Evolutionary conservation across 2,113 vertebrate genomes (phyloP).

Genomic region (Porphyrio hochstetteri): DNA sequence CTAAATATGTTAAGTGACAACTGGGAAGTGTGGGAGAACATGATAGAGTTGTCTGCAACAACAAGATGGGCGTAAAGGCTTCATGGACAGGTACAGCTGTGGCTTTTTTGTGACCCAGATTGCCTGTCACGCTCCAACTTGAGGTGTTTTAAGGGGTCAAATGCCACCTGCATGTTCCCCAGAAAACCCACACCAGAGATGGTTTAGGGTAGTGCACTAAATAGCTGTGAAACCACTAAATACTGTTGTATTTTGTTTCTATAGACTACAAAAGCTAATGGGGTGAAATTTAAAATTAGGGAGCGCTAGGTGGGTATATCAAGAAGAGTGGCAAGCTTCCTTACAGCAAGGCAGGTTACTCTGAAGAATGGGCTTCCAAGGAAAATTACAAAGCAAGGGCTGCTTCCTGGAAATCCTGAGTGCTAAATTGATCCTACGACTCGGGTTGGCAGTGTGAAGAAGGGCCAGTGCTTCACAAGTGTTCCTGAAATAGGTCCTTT

Average conservation of each 20-base stretch:
- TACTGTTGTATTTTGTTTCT: not conserved
- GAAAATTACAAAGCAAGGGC: not conserved
- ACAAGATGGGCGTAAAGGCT: not conserved
- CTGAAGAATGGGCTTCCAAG: not conserved
- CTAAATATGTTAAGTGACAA: constrained; percentile 58
- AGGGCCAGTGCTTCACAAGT: not conserved
- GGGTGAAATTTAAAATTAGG: not conserved
- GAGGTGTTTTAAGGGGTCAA: not conserved
- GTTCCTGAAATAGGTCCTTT: not conserved
- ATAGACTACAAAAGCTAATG: not conserved
- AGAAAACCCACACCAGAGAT: not conserved
- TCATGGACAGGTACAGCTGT: not conserved
- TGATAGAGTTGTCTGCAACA: not conserved
- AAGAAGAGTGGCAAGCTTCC: not conserved
- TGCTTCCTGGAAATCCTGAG: not conserved
- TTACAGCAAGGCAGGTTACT: not conserved
- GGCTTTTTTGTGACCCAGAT: not conserved
- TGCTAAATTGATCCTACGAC: not conserved
- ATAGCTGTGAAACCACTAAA: not conserved
- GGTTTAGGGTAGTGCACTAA: not conserved
- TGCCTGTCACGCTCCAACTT: not conserved
- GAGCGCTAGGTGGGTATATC: not conserved
- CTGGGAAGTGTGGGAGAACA: constrained; percentile 2
- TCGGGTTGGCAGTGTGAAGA: not conserved
- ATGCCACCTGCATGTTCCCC: rapidly evolving